Conservation (phyloP, 2,888 invertebrate species). For the Nomada fucata region DNA sequence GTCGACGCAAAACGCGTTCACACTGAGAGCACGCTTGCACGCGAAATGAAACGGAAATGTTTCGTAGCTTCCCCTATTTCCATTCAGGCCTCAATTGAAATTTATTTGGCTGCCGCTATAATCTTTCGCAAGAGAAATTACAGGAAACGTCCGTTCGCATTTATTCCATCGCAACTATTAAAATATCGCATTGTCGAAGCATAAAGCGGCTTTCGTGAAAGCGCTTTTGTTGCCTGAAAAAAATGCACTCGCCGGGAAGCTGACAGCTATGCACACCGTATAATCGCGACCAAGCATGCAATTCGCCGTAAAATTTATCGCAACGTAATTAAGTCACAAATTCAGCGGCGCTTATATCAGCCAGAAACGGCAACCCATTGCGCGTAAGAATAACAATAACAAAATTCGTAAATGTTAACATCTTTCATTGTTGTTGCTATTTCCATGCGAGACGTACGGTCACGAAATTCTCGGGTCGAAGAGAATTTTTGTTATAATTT, state of each 20-base stretch:
- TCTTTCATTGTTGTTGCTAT: not conserved
- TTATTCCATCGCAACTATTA: not conserved
- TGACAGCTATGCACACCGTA: too few species aligned
- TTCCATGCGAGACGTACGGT: not conserved
- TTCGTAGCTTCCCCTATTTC: not conserved
- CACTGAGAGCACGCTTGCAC: not conserved
- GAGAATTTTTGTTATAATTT: not conserved
- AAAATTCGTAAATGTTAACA: not conserved
- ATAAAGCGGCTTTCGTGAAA: not conserved
- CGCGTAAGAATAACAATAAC: not conserved
- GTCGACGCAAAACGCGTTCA: not conserved
- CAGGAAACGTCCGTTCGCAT: not conserved
- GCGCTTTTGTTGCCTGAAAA: not conserved
- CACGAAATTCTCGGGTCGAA: not conserved
- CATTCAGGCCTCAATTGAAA: not conserved
- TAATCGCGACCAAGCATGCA: slow-evolving; percentile 8
- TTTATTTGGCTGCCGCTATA: not conserved
- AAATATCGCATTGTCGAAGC: not conserved
- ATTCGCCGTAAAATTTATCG: not conserved
- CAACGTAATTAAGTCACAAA: not conserved
- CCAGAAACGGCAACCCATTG: not conserved
- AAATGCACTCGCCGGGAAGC: not conserved
- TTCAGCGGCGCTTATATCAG: not conserved
- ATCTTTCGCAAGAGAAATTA: too few species aligned
- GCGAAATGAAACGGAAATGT: slow-evolving; percentile 6